Evolutionary conservation across 53 echinoderm and acorn worm species (phyloP), one percentile per base, ranked within the genome.

Genomic region (Zoroaster sp.): DNA sequence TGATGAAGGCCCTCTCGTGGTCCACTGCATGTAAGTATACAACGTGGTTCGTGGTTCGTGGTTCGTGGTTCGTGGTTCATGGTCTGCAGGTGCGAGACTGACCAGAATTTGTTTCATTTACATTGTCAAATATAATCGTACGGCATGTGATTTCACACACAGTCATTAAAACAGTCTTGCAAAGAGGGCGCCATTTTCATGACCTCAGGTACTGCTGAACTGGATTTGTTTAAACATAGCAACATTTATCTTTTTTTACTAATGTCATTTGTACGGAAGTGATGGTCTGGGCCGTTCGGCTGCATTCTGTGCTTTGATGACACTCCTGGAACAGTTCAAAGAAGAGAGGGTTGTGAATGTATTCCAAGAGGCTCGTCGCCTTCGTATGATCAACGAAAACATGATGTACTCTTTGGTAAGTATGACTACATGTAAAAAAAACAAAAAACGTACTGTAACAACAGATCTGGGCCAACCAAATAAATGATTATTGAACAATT

Each of bases 1-100:
- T 23, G 83, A 88, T 2, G 54, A 45, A 21, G 44, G 76, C 11
- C 93, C 95, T 15, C 91, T 93, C 83, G 83, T 90, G 20, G 95
- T 95, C 15, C 94, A 94, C 67, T 94, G 92, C 94, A 87, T 80
- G 94, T 94, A 78, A 83, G 92, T n/a, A n/a, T 88, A 37, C 33
- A 4, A 3, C 4, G 47, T 47, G 47, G 11, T 47, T 47, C 47
- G n/a, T n/a, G n/a, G n/a, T n/a, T n/a, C n/a, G n/a, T n/a, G n/a
- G n/a, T n/a, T n/a, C n/a, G n/a, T n/a, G n/a, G n/a, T n/a, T n/a
- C n/a, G n/a, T n/a, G n/a, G n/a, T n/a, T n/a, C n/a, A n/a, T n/a
- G n/a, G n/a, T n/a, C n/a, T n/a, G n/a, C n/a, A n/a, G n/a, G n/a
- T n/a, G n/a, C n/a, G n/a, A n/a, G n/a, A n/a, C n/a, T n/a, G n/a